These are phyloP conservation scores for Drosophila leonis DNA, from an alignment of 2,888 invertebrate species.

Conservation along the genomic window DNA sequence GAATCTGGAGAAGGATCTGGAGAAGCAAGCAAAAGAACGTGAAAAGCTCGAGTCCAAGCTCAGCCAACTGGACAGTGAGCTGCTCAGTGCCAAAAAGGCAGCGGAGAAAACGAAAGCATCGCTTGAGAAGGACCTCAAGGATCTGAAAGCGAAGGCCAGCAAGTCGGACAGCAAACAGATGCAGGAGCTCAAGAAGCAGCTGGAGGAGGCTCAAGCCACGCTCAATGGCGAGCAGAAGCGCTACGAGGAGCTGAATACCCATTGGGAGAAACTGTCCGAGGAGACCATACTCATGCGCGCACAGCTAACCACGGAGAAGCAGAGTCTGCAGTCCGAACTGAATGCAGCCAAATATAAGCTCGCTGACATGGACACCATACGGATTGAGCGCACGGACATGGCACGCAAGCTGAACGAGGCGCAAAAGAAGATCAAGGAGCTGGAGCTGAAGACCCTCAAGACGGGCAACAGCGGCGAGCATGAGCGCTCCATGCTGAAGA, in stretches of 20 bases:
- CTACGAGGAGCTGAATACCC: conserved; percentile 92
- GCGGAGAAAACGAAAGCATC: conserved; percentile 89
- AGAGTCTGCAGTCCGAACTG: conserved; percentile 88
- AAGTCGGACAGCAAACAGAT: conserved; percentile 89
- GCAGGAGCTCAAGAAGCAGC: conserved; percentile 86
- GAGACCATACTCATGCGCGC: conserved; percentile 94
- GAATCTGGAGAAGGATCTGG: conserved; percentile 88
- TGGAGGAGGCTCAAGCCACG: conserved; percentile 89
- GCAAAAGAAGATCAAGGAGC: conserved; percentile 80
- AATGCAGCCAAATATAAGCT: conserved; percentile 78
- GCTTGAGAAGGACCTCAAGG: conserved; percentile 91
- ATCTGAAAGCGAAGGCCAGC: conserved; percentile 89
- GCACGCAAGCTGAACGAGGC: conserved; percentile 79
- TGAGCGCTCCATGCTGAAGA: conserved; percentile 89
- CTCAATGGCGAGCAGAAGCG: conserved; percentile 90
- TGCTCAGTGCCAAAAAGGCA: conserved; percentile 88
- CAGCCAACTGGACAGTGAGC: conserved; percentile 88
- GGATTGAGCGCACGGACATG: conserved; percentile 83
- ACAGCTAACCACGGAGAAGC: conserved; percentile 92
- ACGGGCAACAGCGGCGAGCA: conserved; percentile 85
- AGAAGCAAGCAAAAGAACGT: conserved; percentile 88
- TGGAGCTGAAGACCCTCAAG: conserved; percentile 81
- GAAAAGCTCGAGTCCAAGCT: conserved; percentile 89
- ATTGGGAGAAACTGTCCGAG: conserved; percentile 93
- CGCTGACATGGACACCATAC: conserved; percentile 78